Conservation (phyloP, 2,113 vertebrate genomes). For the Seriola dumerili region DNA sequence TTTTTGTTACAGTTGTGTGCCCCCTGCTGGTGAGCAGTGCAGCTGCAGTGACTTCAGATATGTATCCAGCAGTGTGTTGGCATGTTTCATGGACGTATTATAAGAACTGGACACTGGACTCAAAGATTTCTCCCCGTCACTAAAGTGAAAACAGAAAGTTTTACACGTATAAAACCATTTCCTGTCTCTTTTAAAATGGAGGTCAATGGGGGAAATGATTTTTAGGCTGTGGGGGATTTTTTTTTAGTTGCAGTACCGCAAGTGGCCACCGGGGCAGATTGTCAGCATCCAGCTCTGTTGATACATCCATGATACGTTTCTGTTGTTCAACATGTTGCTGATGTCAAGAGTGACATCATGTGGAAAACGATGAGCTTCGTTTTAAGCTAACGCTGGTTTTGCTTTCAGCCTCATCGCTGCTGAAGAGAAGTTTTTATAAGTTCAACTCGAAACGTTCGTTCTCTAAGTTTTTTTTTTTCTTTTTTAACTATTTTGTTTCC, state of each 20-base stretch:
- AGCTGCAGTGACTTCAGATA: neutral
- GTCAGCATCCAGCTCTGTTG: neutral
- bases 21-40: slow-evolving; percentile 9
- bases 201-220: no score
- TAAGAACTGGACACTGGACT: slow-evolving; percentile 5
- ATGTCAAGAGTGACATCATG: neutral
- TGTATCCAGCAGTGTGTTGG: neutral
- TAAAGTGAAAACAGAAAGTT: no score
- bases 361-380: neutral
- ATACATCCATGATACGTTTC: neutral
- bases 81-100: slow-evolving; percentile 27
- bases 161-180: no score
- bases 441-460: neutral
- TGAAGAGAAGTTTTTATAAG: neutral
- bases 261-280: neutral
- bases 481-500: slow-evolving; percentile 18
- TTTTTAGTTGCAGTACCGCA: no score
- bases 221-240: no score
- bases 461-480: neutral
- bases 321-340: neutral
- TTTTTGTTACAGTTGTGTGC: neutral
- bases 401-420: neutral
- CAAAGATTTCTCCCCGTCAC: neutral
- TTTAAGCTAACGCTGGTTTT: neutral
- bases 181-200: no score